Evolutionary conservation across 1,140 invertebrate species (phyloP), one percentile per base, ranked within the genome.

Genomic region (Harlomillsia oculata): DNA sequence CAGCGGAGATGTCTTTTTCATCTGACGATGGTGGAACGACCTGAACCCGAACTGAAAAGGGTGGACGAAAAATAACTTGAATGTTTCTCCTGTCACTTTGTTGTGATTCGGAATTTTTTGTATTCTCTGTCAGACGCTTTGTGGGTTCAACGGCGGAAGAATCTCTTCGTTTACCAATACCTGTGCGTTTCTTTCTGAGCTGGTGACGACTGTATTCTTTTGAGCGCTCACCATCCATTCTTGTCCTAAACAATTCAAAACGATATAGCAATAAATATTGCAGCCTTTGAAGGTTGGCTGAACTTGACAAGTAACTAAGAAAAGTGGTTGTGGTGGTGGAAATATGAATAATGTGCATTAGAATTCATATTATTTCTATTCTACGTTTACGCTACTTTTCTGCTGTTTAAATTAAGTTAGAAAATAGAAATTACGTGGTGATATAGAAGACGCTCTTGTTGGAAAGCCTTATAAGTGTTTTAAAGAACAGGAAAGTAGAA

Each of bases 11-110:
- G 20, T 46, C 14, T n/a, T 46, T 20, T 41, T 30, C n/a, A n/a
- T n/a, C n/a, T n/a, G n/a, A n/a, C n/a, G n/a, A n/a, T 23, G 29
- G 20, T 5, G 44, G 23, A 5, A 56, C 14, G 21, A 57, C 28
- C 28, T 57, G 55, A 29, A 63, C 56, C 45, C 55, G 62, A 2
- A 65, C 41, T 2, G 64, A 65, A 30, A 65, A 65, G 14, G 64
- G 64, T 21, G 64, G 51, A 16, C 40, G 34, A 28, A 57, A 65
- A 6, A 65, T 41, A 6, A 62, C 57, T 49, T 62, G 64, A 30
- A 65, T 62, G 20, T 53, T 56, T 20, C 48, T 54, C 30, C 48
- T 53, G n/a, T n/a, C n/a, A n/a, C n/a, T n/a, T n/a, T n/a, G n/a
- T n/a, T n/a, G n/a, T n/a, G n/a, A n/a, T n/a, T n/a, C n/a, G 14